Percentiles rank a stretch among this genome's conserved stretches.
Evolutionary conservation across 2,113 vertebrate species (phyloP).

Genomic region (Phylloscopus trochiloides): DNA sequence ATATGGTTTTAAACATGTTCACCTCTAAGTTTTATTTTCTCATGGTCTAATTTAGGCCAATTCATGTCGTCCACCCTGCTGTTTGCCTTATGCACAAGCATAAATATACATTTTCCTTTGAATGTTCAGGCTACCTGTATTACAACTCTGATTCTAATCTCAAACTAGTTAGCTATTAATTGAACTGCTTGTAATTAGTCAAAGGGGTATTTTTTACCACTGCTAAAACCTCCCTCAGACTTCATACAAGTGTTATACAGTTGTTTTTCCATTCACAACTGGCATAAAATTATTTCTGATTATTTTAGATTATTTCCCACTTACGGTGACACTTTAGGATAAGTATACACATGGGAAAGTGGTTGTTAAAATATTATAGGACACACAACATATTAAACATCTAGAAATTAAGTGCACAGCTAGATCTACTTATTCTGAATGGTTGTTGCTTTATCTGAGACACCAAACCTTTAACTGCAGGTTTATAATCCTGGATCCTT

Average conservation of each 20-base stretch:
- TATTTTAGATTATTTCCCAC: background rate
- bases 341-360: background rate
- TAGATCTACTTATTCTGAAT: background rate
- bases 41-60: background rate
- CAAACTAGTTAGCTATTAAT: background rate
- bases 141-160: background rate
- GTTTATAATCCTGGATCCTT: background rate
- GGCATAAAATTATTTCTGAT: background rate
- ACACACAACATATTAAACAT: background rate
- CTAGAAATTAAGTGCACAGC: background rate
- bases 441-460: background rate
- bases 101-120: background rate
- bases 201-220: background rate
- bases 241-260: background rate
- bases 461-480: background rate
- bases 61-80: background rate
- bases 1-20: background rate
- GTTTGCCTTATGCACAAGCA: background rate
- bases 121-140: background rate
- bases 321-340: background rate
- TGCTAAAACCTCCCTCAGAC: background rate
- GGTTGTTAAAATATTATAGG: background rate
- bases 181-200: background rate
- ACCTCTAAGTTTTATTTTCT: background rate
- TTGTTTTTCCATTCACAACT: background rate